Conservation (phyloP, 1,140 invertebrate genomes). For the Scaptodrosophila lebanonensis region DNA sequence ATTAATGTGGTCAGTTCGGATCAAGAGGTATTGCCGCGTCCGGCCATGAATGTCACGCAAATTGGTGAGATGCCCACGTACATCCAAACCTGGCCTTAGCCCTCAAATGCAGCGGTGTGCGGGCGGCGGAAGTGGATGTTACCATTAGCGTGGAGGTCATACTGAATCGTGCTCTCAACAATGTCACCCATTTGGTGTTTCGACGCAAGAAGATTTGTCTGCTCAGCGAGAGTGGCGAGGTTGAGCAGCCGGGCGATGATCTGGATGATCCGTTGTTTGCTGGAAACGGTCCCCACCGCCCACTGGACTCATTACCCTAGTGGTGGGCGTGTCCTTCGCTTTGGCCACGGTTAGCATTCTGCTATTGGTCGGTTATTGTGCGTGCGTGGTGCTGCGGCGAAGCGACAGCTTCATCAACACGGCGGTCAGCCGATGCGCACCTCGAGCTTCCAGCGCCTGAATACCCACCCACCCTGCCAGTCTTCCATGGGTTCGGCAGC, state of each 20-base stretch:
- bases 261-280: conserved; percentile 64
- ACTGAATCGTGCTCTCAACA: conserved; percentile 81
- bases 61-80: conserved; percentile 87
- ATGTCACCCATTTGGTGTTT: conserved; percentile 87
- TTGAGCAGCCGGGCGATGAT: conserved; percentile 32
- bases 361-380: conserved; percentile 66
- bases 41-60: conserved; percentile 88
- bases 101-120: conserved; percentile 87
- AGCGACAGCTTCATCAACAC: conserved; percentile 63
- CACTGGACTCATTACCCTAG: conserved; percentile 64
- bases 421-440: conserved; percentile 72
- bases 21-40: conserved; percentile 84
- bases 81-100: conserved; percentile 88
- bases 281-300: conserved; percentile 67
- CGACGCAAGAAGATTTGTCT: conserved; percentile 90
- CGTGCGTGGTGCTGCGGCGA: conserved; percentile 61
- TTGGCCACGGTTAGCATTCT: conserved; percentile 62
- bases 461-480: conserved; percentile 60
- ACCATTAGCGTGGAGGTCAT: conserved; percentile 90
- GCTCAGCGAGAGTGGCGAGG: conserved; percentile 28
- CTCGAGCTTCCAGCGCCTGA: conserved; percentile 71
- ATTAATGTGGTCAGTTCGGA: conserved; percentile 88
- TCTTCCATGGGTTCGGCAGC: conserved; percentile 57
- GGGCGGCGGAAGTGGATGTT: conserved; percentile 90
- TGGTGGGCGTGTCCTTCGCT: conserved; percentile 66